Conservation (phyloP, 2,888 invertebrate species). For the Leucophenga montana region DNA sequence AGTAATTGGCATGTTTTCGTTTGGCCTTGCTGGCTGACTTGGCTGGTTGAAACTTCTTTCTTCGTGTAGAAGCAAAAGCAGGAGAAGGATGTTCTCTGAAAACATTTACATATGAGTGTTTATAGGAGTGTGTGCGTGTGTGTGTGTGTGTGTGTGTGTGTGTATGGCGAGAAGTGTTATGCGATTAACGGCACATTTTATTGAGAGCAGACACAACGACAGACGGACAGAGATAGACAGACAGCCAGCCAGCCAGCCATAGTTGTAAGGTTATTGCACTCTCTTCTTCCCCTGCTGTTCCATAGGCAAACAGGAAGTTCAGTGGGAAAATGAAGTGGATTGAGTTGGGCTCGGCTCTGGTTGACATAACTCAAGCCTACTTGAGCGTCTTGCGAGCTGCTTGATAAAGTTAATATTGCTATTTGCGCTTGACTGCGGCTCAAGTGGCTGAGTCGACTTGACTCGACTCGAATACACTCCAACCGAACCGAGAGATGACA, state of each 20-base stretch:
- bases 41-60: not conserved
- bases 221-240: not conserved
- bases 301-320: not conserved
- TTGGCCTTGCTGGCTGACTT: not conserved
- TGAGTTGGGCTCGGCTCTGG: not conserved
- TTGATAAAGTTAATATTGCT: conserved; percentile 27
- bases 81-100: not conserved
- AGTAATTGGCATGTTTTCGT: conserved; percentile 22
- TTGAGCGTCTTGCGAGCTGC: conserved; percentile 21
- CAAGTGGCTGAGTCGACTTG: not conserved
- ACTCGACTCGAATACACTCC: not conserved
- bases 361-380: conserved; percentile 24
- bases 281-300: not conserved
- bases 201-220: conserved; percentile 26
- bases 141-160: not conserved
- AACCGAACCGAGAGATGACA: not conserved
- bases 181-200: conserved; percentile 55
- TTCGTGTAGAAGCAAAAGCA: not conserved
- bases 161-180: conserved; percentile 46
- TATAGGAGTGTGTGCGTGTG: not conserved
- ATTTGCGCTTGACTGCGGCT: conserved; percentile 19
- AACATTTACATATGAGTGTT: not conserved
- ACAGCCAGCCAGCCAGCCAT: not conserved
- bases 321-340: not conserved
- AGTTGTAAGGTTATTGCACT: conserved; percentile 11